Conservation (phyloP, 2,797 vertebrate species). For the Spinibarbus caldwelli region DNA sequence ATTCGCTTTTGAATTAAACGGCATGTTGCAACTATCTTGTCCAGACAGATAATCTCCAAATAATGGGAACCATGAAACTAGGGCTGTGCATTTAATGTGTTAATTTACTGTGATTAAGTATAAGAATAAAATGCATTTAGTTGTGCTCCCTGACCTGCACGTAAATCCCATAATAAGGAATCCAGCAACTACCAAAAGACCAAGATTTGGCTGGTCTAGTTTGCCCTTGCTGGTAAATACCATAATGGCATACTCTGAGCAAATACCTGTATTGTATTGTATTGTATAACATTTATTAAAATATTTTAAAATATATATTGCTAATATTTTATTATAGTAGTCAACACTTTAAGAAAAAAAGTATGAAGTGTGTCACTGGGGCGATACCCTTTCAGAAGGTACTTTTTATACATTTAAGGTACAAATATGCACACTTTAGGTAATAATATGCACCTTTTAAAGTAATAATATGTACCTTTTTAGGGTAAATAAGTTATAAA, state of each 20-base stretch:
- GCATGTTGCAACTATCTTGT: neutral
- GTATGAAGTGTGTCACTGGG: neutral
- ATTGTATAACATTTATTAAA: neutral
- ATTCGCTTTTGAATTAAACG: slow-evolving; percentile 9
- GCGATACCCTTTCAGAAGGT: neutral
- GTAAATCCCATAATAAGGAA: neutral
- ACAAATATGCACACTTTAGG: too few relatives aligned
- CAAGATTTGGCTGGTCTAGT: neutral
- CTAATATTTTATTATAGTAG: neutral
- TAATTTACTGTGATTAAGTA: neutral
- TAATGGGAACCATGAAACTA: neutral
- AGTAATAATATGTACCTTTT: neutral
- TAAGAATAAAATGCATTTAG: neutral
- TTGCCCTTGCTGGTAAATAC: neutral
- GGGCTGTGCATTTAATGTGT: neutral
- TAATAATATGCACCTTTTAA: too few relatives aligned
- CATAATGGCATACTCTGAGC: neutral
- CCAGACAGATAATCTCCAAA: neutral
- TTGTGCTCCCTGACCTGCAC: neutral
- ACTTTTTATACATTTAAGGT: too few relatives aligned
- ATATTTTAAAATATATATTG: neutral
- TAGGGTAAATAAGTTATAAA: neutral
- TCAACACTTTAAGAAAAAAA: neutral
- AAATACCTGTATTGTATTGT: neutral
- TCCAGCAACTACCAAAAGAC: neutral